These are phyloP conservation scores for Teinopalpus imperialis DNA, from an alignment of 2,888 invertebrate species.

Conservation along the genomic window DNA sequence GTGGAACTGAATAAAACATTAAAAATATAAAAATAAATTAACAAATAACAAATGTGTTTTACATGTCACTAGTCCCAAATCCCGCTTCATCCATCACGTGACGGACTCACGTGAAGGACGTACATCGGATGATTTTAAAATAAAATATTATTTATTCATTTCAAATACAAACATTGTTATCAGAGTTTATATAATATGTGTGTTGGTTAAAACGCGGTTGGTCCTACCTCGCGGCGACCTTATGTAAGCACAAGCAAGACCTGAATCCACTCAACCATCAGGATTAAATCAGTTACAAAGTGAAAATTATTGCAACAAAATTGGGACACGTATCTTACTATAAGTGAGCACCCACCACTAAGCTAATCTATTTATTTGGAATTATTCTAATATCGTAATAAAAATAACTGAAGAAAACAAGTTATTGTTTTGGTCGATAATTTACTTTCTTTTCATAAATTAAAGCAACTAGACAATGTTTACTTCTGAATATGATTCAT, in stretches of 20 bases:
- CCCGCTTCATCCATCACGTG: conserved; percentile 5
- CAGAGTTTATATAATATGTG: conserved; percentile 9
- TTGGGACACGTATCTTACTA: not conserved
- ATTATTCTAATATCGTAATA: too few species aligned
- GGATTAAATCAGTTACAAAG: conserved; percentile 13
- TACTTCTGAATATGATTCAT: conserved; percentile 19
- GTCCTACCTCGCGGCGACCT: conserved; percentile 10
- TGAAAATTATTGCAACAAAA: conserved; percentile 3
- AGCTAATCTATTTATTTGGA: too few species aligned
- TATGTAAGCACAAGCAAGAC: conserved; percentile 20
- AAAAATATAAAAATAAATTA: too few species aligned
- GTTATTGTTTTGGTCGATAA: too few species aligned
- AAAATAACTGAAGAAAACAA: too few species aligned
- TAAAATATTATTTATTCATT: conserved; percentile 5
- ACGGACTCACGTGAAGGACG: too few species aligned
- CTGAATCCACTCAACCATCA: conserved; percentile 24
- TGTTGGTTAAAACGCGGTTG: conserved; percentile 10
- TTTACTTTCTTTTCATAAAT: too few species aligned
- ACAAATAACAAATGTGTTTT: too few species aligned
- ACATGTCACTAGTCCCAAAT: too few species aligned
- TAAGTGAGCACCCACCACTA: too few species aligned
- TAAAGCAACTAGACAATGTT: too few species aligned
- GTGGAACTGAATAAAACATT: too few species aligned
- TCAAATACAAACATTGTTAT: conserved; percentile 12
- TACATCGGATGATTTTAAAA: not conserved